Evolutionary conservation across 2,797 vertebrate genomes (phyloP).

Genomic region (Mycteria americana): DNA sequence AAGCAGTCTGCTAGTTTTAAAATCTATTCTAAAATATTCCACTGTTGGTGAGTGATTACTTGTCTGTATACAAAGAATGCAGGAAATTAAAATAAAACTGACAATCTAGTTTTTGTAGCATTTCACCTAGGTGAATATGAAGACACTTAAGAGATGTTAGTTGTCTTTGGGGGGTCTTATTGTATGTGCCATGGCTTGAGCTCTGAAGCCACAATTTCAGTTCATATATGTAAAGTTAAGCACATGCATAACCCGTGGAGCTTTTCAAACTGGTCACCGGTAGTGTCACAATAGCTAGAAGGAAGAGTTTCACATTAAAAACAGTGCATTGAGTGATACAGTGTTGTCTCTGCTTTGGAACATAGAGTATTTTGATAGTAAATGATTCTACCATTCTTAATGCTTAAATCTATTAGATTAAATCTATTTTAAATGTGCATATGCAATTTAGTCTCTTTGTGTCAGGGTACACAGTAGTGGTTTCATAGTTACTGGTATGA

Average conservation of each 20-base stretch:
- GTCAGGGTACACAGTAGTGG: background rate
- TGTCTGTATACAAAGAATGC: background rate
- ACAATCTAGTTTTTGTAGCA: background rate
- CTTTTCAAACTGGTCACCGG: background rate
- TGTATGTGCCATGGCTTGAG: background rate
- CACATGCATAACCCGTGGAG: background rate
- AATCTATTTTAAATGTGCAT: background rate
- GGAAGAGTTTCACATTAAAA: background rate
- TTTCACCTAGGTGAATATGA: background rate
- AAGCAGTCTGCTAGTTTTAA: background rate
- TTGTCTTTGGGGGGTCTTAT: background rate
- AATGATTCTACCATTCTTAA: background rate
- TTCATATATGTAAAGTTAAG: background rate
- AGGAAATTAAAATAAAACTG: background rate
- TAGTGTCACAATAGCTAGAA: background rate
- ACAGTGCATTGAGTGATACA: background rate
- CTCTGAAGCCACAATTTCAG: background rate
- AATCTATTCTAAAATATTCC: background rate
- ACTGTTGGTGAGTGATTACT: background rate
- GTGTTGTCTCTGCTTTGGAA: background rate
- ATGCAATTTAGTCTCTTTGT: background rate
- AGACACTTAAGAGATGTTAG: background rate
- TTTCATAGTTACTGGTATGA: background rate
- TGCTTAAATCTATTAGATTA: background rate
- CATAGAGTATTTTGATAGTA: background rate